Base-by-base conservation (phyloP, 2,113 vertebrate genomes). In the Siphamia tubifer region DNA sequence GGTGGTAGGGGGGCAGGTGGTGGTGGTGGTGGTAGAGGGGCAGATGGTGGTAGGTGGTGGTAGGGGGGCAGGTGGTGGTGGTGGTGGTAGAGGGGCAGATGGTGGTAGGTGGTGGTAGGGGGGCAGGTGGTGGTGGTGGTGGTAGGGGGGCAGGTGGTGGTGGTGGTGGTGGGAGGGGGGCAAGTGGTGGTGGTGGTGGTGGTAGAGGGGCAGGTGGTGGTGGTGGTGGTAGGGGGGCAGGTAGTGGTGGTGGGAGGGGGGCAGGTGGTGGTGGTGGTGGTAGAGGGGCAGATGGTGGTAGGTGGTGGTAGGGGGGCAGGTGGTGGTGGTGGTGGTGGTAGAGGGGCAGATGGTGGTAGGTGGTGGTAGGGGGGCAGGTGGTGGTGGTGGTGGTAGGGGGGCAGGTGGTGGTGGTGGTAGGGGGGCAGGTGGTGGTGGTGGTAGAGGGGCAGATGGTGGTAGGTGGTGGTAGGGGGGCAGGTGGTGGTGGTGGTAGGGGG, bases 311-410 rank as follows among this genome's bases (percentile, higher is more conserved):
- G n/a, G n/a, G n/a, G 58, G 62, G 74, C 55, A 40, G n/a, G n/a
- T n/a, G 35, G 8, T 24, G 47, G n/a, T 28, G 32, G 63, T 55
- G 48, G 48, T 15, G 0, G 31, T n/a, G 40, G 0, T 61, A 53
- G 52, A 51, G 51, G 76, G 82, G 81, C 90, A 90, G 89, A 72
- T 87, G 85, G 74, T 81, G 30, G 8, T n/a, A n/a, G n/a, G n/a
- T n/a, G n/a, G n/a, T n/a, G n/a, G n/a, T n/a, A n/a, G n/a, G n/a
- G n/a, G 58, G 62, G 74, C 55, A 40, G 35, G 8, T 24, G 47
- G n/a, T 28, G 32, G 63, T 55, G 48, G 48, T 15, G 0, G 31
- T n/a, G 40, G 0, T 61, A 53, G 52, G 55, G 51, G 76, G 82
- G 81, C 90, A 90, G 89, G 73, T 87, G 85, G 74, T 81, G 30